Evolutionary conservation across 2,797 vertebrate species (phyloP).

Genomic region (Staurois parvus): DNA sequence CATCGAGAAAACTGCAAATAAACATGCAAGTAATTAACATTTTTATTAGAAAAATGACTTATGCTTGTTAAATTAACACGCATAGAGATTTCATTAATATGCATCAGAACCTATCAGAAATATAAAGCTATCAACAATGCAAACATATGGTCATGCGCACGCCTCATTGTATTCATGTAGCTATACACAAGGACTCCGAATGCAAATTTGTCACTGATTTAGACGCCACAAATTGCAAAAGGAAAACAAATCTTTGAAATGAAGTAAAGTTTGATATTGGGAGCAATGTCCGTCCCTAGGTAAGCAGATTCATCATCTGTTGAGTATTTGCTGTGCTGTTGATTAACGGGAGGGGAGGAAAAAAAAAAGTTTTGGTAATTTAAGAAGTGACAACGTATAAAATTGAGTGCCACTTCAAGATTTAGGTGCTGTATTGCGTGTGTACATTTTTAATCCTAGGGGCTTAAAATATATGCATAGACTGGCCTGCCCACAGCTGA

Average conservation of each 20-base stretch:
- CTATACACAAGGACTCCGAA: conserved; percentile 58
- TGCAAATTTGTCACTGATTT: conserved; percentile 61
- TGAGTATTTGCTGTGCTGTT: conserved; percentile 58
- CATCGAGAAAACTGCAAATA: conserved; percentile 71
- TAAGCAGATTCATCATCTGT: conserved; percentile 64
- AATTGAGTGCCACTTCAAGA: conserved; percentile 40
- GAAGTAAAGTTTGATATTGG: conserved; percentile 62
- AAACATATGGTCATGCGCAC: conserved; percentile 73
- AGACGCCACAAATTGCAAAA: conserved; percentile 66
- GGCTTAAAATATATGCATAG: conserved; percentile 43
- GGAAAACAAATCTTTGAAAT: conserved; percentile 68
- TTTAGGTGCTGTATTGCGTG: conserved; percentile 37
- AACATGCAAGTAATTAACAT: conserved; percentile 76
- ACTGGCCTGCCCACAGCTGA: conserved; percentile 1
- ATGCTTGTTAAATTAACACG: conserved; percentile 72
- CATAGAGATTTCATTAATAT: conserved; percentile 75
- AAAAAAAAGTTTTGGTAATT: conserved; percentile 55
- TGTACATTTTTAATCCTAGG: conserved; percentile 43
- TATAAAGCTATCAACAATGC: conserved; percentile 74
- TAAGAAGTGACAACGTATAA: conserved; percentile 52
- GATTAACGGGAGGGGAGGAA: conserved; percentile 30
- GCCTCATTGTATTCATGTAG: conserved; percentile 55
- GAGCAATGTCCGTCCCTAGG: conserved; percentile 55
- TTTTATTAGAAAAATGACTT: conserved; percentile 76
- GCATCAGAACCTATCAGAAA: conserved; percentile 73